Conservation (phyloP, 2,113 vertebrate species). For the Oxyruncus cristatus region DNA sequence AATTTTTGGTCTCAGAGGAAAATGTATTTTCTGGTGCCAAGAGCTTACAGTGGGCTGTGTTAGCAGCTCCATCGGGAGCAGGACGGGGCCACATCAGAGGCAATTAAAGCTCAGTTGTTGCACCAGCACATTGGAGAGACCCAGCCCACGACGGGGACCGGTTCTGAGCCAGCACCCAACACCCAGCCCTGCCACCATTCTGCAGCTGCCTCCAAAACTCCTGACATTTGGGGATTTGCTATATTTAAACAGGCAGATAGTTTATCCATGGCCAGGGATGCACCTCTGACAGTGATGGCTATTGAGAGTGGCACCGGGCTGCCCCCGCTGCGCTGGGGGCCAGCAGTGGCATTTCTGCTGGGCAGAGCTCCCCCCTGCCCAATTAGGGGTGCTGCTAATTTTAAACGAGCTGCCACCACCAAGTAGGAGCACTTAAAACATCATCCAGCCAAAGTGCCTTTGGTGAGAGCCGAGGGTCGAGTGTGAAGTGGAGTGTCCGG, state of each 20-base stretch:
- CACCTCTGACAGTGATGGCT: constrained; percentile 2
- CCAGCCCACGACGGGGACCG: background rate
- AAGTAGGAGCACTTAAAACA: background rate
- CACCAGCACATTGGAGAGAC: background rate
- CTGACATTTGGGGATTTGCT: constrained; percentile 27
- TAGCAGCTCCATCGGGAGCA: background rate
- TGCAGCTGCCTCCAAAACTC: background rate
- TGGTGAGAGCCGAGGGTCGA: background rate
- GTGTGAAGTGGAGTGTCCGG: background rate
- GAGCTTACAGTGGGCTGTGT: constrained; percentile 5
- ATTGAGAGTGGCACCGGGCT: background rate
- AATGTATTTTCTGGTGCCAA: constrained; percentile 42
- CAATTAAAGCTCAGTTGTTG: background rate
- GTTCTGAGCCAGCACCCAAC: background rate
- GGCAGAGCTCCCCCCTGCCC: background rate
- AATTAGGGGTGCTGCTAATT: constrained; percentile 15
- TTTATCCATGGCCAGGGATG: background rate
- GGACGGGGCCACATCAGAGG: background rate
- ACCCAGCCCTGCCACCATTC: background rate
- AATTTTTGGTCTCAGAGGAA: constrained; percentile 33
- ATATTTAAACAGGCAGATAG: background rate
- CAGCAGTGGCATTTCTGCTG: background rate
- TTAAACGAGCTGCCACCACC: background rate
- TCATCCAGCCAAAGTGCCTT: background rate
- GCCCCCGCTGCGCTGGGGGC: background rate